Conservation (phyloP, 2,888 invertebrate species). For the Melieria crassipennis region DNA sequence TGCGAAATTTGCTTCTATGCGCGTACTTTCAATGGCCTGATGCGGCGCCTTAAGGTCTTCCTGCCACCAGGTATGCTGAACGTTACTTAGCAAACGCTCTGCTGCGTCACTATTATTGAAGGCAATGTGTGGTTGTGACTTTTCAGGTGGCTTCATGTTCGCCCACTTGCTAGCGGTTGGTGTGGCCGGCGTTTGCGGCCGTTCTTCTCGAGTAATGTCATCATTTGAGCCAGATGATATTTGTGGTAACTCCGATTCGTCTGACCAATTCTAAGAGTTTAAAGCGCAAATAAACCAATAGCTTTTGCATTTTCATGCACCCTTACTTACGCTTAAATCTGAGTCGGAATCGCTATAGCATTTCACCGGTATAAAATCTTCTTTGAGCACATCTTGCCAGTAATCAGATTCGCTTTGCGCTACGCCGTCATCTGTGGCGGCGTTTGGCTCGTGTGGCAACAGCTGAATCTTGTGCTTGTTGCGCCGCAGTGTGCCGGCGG, state of each 20-base stretch:
- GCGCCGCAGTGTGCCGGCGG: constrained; percentile 55
- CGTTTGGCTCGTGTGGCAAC: background rate
- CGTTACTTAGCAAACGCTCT: constrained; percentile 57
- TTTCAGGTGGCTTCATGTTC: constrained; percentile 48
- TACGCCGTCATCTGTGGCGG: constrained; percentile 29
- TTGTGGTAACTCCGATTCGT: constrained; percentile 38
- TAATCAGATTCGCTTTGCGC: constrained; percentile 34
- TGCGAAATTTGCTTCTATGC: constrained; percentile 64
- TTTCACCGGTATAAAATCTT: constrained; percentile 49
- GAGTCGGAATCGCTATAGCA: constrained; percentile 40
- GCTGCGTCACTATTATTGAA: constrained; percentile 52
- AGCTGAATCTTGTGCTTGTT: constrained; percentile 49
- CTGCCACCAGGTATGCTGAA: constrained; percentile 67
- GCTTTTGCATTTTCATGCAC: background rate
- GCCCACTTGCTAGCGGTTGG: background rate
- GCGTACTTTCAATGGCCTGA: constrained; percentile 54
- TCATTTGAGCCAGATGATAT: background rate
- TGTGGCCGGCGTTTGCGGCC: constrained; percentile 16
- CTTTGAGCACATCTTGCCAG: constrained; percentile 47
- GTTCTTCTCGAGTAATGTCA: constrained; percentile 11
- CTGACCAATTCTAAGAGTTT: constrained; percentile 62
- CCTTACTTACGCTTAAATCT: constrained; percentile 56
- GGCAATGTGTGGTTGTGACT: constrained; percentile 42
- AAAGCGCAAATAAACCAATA: background rate
- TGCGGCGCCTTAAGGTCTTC: constrained; percentile 49